Conservation (phyloP, 2,797 vertebrate species). For the Capromys pilorides region DNA sequence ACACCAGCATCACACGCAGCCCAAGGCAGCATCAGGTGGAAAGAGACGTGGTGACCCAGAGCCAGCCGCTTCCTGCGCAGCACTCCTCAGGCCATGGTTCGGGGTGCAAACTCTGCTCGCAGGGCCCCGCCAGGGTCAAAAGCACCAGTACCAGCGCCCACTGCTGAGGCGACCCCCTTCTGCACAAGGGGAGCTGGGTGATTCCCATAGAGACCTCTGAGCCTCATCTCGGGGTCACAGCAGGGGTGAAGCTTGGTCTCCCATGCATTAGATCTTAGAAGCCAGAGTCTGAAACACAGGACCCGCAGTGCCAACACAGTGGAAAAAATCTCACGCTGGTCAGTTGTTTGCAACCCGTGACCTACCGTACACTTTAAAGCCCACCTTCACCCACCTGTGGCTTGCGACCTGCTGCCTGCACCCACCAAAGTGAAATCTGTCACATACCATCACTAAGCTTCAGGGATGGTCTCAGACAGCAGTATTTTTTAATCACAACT, state of each 20-base stretch:
- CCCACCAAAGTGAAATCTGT: background rate
- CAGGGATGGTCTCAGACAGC: background rate
- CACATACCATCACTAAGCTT: background rate
- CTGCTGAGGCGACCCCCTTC: too few relatives aligned
- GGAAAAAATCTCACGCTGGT: background rate
- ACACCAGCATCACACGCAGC: background rate
- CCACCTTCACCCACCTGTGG: background rate
- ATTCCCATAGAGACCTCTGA: background rate
- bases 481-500: background rate
- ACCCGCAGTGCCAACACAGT: background rate
- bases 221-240: background rate
- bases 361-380: background rate
- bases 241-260: background rate
- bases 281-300: background rate
- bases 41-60: background rate
- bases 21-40: background rate
- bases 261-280: background rate
- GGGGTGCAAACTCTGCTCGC: background rate
- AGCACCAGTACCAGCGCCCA: background rate
- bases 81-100: fast-evolving
- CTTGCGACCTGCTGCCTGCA: background rate
- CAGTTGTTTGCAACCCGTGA: background rate
- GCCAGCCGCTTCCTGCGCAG: background rate
- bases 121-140: background rate
- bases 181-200: background rate